phyloP scores from a whole-genome alignment of 2,113 vertebrate genomes.

The Ploceus nigricollis region DNA sequence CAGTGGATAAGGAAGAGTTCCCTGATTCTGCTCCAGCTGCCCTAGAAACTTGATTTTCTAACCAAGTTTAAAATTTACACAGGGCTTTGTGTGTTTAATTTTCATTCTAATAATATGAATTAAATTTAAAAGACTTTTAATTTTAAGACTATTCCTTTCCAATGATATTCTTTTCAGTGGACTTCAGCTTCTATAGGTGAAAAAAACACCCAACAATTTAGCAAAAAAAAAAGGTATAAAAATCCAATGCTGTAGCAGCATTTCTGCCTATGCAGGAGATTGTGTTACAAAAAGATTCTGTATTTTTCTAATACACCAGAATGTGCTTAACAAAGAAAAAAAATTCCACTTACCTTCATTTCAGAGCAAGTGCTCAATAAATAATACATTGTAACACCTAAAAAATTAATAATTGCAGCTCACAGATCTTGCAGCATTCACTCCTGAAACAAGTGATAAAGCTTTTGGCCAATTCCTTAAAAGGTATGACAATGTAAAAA shows the following conservation, averaged over 20 bases:
- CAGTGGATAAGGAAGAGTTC: not conserved
- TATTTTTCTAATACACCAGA: not conserved
- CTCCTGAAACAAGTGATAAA: not conserved
- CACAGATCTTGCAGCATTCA: not conserved
- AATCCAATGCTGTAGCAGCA: not conserved
- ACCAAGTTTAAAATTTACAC: not conserved
- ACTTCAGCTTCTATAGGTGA: not conserved
- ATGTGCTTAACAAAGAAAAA: not conserved
- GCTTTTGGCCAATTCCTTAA: not conserved
- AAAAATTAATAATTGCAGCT: conserved; percentile 6
- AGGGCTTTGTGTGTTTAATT: not conserved
- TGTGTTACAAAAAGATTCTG: not conserved
- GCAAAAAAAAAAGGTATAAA: not conserved
- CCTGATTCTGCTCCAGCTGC: not conserved
- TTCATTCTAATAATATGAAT: not conserved
- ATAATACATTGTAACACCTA: not conserved
- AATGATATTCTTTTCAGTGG: not conserved
- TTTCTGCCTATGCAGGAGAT: not conserved
- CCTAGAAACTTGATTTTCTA: not conserved
- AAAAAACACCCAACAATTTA: not conserved
- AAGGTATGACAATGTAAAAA: not conserved
- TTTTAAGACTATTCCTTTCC: not conserved
- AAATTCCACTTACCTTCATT: not conserved
- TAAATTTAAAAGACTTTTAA: not conserved
- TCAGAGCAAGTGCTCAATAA: not conserved